A percentile compares a stretch with the other conserved stretches of the same genome.
Conservation (phyloP, 2,797 vertebrate species). For the Myotis findleyi region DNA sequence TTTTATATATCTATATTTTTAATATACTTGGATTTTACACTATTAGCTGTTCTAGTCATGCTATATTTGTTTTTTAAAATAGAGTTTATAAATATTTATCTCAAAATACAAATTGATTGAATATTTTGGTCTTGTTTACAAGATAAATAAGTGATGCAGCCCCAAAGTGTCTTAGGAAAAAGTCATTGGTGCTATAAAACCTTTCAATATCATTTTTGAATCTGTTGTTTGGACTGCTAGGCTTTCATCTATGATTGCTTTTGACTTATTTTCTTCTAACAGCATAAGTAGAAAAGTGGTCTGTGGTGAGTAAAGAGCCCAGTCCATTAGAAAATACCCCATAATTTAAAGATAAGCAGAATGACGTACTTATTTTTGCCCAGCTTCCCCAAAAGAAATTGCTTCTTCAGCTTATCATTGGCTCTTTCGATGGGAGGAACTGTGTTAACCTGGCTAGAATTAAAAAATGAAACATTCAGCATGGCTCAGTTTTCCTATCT, state of each 20-base stretch:
- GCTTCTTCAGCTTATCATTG: conserved; percentile 26
- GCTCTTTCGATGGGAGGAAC: conserved; percentile 56
- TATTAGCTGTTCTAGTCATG: conserved; percentile 72
- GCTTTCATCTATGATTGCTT: conserved; percentile 65
- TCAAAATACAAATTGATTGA: conserved; percentile 76
- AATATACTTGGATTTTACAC: conserved; percentile 80
- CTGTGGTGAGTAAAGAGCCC: neutral
- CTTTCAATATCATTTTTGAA: conserved; percentile 70
- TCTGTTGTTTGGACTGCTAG: conserved; percentile 59
- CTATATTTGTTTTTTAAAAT: conserved; percentile 75
- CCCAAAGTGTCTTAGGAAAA: conserved; percentile 81
- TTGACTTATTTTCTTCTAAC: conserved; percentile 51
- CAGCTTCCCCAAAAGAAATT: conserved; percentile 38
- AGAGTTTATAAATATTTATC: conserved; percentile 83
- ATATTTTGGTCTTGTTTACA: conserved; percentile 82
- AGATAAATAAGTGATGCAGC: conserved; percentile 72
- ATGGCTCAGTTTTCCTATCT: conserved; percentile 59
- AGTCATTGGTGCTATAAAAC: conserved; percentile 81
- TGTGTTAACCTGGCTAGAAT: conserved; percentile 57
- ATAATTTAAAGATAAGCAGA: conserved; percentile 59
- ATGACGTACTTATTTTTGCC: conserved; percentile 53
- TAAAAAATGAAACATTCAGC: conserved; percentile 30
- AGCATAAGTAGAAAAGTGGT: conserved; percentile 59
- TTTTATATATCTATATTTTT: conserved; percentile 83
- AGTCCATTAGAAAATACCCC: conserved; percentile 49